Conservation (phyloP, 1,140 invertebrate species). For the Tetragnatha versicolor region DNA sequence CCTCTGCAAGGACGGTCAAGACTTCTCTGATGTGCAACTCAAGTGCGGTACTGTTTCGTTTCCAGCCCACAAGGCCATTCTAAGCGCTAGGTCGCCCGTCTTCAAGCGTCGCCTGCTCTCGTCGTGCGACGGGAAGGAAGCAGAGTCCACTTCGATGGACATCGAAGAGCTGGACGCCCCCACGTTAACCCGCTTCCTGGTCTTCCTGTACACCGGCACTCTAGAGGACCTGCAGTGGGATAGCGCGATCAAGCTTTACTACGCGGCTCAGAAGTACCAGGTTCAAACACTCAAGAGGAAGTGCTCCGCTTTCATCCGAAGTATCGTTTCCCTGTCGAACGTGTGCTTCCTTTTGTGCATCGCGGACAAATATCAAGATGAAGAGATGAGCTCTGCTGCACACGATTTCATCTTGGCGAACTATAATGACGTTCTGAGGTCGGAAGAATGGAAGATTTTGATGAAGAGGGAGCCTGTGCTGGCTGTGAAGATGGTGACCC, state of each 20-base stretch:
- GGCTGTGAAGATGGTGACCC: neutral
- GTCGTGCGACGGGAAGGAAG: neutral
- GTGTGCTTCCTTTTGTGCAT: neutral
- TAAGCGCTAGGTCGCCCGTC: neutral
- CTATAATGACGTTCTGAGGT: neutral
- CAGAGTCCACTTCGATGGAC: neutral
- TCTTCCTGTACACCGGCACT: neutral
- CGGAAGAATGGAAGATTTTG: neutral
- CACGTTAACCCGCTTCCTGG: neutral
- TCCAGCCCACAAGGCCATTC: neutral
- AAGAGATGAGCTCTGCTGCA: neutral
- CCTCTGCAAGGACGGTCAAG: too few species aligned
- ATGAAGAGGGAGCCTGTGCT: neutral
- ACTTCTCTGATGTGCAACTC: neutral
- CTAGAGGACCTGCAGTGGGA: neutral
- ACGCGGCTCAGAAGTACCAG: neutral
- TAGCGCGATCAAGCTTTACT: neutral
- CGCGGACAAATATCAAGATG: neutral
- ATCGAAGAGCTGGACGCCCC: neutral
- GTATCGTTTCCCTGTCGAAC: neutral
- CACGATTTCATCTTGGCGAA: neutral
- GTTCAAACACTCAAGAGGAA: neutral
- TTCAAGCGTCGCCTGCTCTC: neutral
- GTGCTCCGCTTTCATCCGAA: neutral
- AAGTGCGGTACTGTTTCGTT: neutral